Conservation (phyloP, 2,113 vertebrate genomes). For the Crotophaga sulcirostris region DNA sequence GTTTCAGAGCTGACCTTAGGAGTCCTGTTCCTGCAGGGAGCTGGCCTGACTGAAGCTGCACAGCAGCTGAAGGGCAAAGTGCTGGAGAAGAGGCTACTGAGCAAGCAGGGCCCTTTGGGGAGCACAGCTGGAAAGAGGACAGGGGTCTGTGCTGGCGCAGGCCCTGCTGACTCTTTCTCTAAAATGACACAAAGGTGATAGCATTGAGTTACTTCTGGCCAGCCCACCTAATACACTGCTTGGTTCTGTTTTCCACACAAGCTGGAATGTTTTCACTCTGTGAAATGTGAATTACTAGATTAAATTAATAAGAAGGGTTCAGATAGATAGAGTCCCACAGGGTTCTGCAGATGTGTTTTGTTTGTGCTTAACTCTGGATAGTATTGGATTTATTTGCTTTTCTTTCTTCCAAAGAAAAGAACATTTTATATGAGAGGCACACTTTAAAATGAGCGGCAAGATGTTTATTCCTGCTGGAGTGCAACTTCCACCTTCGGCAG, state of each 20-base stretch:
- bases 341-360: background rate
- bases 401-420: too few species aligned
- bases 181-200: background rate
- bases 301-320: background rate
- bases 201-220: background rate
- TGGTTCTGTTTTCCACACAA: background rate
- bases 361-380: background rate
- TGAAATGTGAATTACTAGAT: background rate
- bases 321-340: accelerated
- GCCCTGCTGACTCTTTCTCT: background rate
- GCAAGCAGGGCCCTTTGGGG: background rate
- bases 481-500: background rate
- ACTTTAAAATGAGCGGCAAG: background rate
- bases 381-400: background rate
- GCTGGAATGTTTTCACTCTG: background rate
- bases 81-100: background rate
- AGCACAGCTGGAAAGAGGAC: accelerated
- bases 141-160: background rate
- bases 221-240: background rate
- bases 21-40: accelerated
- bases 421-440: background rate
- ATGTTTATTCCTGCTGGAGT: accelerated
- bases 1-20: accelerated
- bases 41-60: background rate
- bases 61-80: background rate